A percentile compares a stretch with the other conserved stretches of the same genome.
phyloP scores from a whole-genome alignment of 2,113 vertebrate genomes.

The Parus major region DNA sequence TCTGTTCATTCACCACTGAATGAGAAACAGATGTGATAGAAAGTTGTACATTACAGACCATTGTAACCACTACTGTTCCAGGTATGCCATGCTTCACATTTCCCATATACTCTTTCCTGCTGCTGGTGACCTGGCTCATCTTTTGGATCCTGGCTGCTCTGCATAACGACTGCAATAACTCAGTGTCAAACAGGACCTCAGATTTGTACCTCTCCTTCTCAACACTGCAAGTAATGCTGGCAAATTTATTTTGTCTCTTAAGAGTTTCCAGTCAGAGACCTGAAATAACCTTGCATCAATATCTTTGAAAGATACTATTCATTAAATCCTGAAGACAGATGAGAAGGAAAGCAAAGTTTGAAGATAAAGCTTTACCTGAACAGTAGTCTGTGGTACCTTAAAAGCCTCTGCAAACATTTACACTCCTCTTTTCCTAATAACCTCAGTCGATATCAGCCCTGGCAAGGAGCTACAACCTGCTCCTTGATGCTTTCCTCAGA shows the following conservation, averaged over 20 bases:
- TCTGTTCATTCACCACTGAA: background rate
- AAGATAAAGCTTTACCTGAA: background rate
- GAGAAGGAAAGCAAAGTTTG: background rate
- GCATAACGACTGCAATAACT: fast-evolving
- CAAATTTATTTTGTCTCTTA: background rate
- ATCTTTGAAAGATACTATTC: background rate
- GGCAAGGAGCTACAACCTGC: background rate
- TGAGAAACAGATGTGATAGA: background rate
- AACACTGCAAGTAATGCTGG: background rate
- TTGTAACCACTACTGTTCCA: background rate
- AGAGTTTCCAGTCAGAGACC: background rate
- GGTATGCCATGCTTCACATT: background rate
- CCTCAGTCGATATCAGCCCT: background rate
- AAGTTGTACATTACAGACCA: background rate
- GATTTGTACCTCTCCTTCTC: background rate
- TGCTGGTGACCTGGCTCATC: background rate
- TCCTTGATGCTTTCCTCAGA: background rate
- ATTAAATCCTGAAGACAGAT: background rate
- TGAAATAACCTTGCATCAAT: background rate
- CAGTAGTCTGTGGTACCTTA: background rate
- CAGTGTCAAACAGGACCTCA: background rate
- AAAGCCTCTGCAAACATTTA: background rate
- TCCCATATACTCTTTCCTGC: background rate
- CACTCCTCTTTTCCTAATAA: background rate
- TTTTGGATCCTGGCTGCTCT: background rate